phyloP scores from a whole-genome alignment of 2,113 vertebrate genomes.

The Peromyscus leucopus region DNA sequence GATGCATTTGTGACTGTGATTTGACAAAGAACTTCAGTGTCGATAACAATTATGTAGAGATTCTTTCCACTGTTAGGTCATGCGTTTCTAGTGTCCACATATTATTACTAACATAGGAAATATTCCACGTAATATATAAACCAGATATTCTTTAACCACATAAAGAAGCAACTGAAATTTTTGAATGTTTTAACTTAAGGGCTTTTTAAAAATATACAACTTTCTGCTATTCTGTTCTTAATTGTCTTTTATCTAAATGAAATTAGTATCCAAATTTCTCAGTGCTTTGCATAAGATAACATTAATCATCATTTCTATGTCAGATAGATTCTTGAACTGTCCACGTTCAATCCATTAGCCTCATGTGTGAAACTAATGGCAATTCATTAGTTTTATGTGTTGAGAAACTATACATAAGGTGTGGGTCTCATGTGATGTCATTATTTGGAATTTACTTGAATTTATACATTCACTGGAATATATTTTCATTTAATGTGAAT shows the following conservation, averaged over 20 bases:
- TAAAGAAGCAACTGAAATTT: not conserved
- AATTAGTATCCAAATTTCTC: constrained; percentile 39
- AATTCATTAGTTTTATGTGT: not conserved
- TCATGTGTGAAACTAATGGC: constrained; percentile 47
- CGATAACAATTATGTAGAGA: not conserved
- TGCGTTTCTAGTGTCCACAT: not conserved
- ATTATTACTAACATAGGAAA: not conserved
- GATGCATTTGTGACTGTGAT: constrained; percentile 28
- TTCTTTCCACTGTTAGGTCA: not conserved
- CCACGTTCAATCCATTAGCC: not conserved
- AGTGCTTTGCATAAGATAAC: constrained; percentile 7
- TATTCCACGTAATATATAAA: not conserved
- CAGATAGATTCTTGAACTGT: constrained; percentile 8
- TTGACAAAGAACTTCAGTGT: not conserved
- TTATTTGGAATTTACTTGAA: constrained; percentile 55
- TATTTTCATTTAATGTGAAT: constrained; percentile 31
- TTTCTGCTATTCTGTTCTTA: constrained; percentile 5
- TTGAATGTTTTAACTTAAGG: not conserved
- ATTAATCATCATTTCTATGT: constrained; percentile 10
- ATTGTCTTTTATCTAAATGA: constrained; percentile 33
- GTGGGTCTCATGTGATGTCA: not conserved
- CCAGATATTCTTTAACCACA: not conserved
- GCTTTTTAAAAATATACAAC: not conserved
- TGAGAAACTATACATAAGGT: not conserved
- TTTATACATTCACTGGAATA: not conserved